Conservation (phyloP, 2,888 invertebrate species). For the Thereva nobilitata region DNA sequence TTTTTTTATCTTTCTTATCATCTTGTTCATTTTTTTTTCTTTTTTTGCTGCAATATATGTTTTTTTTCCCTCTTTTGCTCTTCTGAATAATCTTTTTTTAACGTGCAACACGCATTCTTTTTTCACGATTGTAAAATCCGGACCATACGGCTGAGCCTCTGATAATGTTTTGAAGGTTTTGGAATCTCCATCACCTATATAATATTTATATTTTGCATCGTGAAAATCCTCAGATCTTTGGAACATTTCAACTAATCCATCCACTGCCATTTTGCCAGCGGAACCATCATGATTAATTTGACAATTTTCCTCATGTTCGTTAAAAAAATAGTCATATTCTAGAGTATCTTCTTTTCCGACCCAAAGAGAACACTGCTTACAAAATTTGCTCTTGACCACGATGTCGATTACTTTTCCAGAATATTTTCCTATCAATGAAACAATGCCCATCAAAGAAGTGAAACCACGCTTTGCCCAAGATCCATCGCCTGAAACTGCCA, state of each 20-base stretch:
- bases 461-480: no score
- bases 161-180: slow-evolving; percentile 18
- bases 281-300: slow-evolving; percentile 13
- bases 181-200: slow-evolving; percentile 16
- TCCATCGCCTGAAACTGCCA: no score
- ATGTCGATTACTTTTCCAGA: slow-evolving; percentile 20
- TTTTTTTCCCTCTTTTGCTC: slow-evolving; percentile 21
- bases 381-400: slow-evolving; percentile 6
- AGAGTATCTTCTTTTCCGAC: slow-evolving; percentile 7
- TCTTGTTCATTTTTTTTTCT: background rate
- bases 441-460: no score
- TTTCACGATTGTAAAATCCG: slow-evolving; percentile 5
- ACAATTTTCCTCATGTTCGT: slow-evolving; percentile 17
- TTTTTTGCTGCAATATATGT: background rate
- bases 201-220: slow-evolving; percentile 22
- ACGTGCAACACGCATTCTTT: slow-evolving; percentile 20
- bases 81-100: slow-evolving; percentile 8
- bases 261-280: slow-evolving; percentile 24
- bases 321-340: slow-evolving; percentile 15
- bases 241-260: slow-evolving; percentile 16
- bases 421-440: slow-evolving; percentile 12
- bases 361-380: slow-evolving; percentile 15
- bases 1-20: background rate
- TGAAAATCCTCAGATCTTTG: background rate
- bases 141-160: slow-evolving; percentile 15